Percentiles rank a stretch among this genome's conserved stretches.
phyloP scores from a whole-genome alignment of 2,113 vertebrate species.

The Emydura subglobosa region DNA sequence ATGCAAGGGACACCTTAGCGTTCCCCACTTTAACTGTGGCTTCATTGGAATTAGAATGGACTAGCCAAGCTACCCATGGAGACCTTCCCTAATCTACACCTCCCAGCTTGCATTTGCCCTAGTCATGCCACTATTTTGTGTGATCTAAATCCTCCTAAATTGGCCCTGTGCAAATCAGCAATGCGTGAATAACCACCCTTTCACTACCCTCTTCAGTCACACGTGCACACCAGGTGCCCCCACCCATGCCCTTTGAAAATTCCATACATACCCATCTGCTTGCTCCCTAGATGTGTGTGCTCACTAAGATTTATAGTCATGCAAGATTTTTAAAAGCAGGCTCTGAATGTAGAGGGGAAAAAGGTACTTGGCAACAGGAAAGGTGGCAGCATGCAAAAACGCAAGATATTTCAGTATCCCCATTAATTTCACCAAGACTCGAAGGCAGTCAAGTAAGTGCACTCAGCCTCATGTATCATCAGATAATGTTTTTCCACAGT shows the following conservation, averaged over 20 bases:
- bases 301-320: background rate
- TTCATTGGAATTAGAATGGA: background rate
- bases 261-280: background rate
- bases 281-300: background rate
- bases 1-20: background rate
- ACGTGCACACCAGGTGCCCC: accelerated
- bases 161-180: background rate
- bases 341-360: background rate
- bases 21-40: background rate
- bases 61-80: background rate
- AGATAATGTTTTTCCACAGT: background rate
- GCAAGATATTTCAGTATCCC: background rate
- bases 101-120: background rate
- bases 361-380: background rate
- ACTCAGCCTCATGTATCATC: background rate
- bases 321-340: background rate
- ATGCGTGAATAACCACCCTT: background rate
- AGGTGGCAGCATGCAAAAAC: background rate
- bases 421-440: background rate
- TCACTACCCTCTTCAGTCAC: background rate
- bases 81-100: background rate
- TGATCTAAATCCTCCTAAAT: background rate
- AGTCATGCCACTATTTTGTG: background rate
- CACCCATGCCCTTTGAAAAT: background rate
- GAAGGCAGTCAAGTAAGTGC: background rate